Percentiles rank a stretch among this genome's conserved stretches.
phyloP scores from a whole-genome alignment of 1,140 invertebrate genomes.

The Gonioctena quinquepunctata region DNA sequence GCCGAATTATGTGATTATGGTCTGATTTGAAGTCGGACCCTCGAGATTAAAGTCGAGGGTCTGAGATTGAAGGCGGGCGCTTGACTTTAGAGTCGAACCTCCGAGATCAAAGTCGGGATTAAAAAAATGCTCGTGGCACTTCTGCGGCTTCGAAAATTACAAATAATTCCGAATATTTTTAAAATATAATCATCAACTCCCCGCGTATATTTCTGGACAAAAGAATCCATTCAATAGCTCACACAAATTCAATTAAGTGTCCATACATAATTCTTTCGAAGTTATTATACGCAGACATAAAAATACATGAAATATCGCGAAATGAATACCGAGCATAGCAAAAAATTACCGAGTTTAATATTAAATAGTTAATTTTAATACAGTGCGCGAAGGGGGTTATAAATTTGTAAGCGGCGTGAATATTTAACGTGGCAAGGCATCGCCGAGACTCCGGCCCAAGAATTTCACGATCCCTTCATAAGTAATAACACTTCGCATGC shows the following conservation, averaged over 20 bases:
- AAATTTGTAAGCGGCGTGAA: conserved; percentile 50
- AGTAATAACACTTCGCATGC: conserved; percentile 52
- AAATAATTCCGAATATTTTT: too few species aligned
- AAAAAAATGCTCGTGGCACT: too few species aligned
- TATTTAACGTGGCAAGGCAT: conserved; percentile 47
- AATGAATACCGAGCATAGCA: conserved; percentile 39
- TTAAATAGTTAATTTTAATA: conserved; percentile 56
- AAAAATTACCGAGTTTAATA: conserved; percentile 51
- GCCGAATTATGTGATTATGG: too few species aligned
- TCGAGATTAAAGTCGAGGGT: too few species aligned
- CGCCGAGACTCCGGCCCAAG: conserved; percentile 20
- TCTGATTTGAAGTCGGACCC: too few species aligned
- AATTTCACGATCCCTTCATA: conserved; percentile 49
- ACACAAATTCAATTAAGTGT: conserved; percentile 38
- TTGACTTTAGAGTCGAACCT: too few species aligned
- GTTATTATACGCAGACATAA: conserved; percentile 42
- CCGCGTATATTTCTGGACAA: conserved; percentile 22
- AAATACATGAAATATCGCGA: conserved; percentile 47
- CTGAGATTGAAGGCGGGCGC: too few species aligned
- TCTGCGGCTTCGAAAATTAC: too few species aligned
- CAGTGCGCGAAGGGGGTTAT: conserved; percentile 46
- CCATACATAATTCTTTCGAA: conserved; percentile 40
- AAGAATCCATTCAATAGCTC: conserved; percentile 7
- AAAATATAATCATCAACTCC: too few species aligned
- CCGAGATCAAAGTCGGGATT: too few species aligned